Conservation (phyloP, 1,140 invertebrate genomes). For the Hyles euphorbiae region DNA sequence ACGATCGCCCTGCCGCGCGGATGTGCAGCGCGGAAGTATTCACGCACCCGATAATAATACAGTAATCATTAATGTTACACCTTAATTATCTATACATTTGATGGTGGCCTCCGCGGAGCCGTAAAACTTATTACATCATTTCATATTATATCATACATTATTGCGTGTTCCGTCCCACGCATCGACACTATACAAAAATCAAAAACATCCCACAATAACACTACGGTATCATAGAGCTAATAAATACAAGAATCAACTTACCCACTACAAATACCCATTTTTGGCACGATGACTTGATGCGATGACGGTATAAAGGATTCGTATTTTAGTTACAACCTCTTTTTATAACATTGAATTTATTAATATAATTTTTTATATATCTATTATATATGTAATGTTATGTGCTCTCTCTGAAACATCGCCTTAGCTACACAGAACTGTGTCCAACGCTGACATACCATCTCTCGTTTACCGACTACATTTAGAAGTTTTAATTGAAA, state of each 20-base stretch:
- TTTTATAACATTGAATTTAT: slow-evolving; percentile 66
- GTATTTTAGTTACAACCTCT: slow-evolving; percentile 70
- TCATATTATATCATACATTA: slow-evolving; percentile 60
- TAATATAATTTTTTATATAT: slow-evolving; percentile 58
- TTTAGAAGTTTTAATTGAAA: too few relatives aligned
- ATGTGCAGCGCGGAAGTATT: background rate
- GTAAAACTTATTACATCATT: slow-evolving; percentile 57
- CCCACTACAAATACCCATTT: slow-evolving; percentile 55
- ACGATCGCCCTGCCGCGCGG: too few relatives aligned
- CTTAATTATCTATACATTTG: slow-evolving; percentile 4
- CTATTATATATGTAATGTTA: slow-evolving; percentile 45
- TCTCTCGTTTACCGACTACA: too few relatives aligned
- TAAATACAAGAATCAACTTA: slow-evolving; percentile 71
- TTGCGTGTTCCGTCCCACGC: slow-evolving; percentile 40
- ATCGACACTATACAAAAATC: slow-evolving; percentile 72
- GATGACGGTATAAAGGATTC: slow-evolving; percentile 40
- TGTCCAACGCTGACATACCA: background rate
- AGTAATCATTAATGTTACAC: slow-evolving; percentile 1
- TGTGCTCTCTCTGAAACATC: slow-evolving; percentile 46
- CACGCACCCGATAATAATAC: background rate
- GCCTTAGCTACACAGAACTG: background rate
- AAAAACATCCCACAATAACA: slow-evolving; percentile 70
- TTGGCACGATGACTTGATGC: slow-evolving; percentile 38
- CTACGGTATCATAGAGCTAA: slow-evolving; percentile 70
- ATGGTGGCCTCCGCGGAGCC: slow-evolving; percentile 18